Conservation (phyloP, 2,113 vertebrate species). For the Nerophis ophidion region DNA sequence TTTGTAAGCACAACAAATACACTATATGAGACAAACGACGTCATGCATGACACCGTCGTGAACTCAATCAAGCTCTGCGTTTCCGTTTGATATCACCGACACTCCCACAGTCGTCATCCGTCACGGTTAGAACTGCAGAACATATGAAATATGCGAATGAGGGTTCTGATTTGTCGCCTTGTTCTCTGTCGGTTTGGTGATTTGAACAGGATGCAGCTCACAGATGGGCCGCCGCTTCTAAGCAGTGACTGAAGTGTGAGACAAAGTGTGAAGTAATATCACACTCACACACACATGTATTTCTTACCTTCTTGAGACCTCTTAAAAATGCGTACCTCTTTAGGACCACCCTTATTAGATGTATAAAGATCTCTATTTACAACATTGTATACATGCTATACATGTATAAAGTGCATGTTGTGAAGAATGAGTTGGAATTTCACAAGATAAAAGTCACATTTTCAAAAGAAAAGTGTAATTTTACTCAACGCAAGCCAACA, state of each 20-base stretch:
- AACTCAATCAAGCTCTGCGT: too few species aligned
- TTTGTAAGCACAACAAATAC: neutral
- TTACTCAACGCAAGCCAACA: too few species aligned
- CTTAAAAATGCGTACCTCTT: too few species aligned
- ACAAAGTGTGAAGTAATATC: conserved; percentile 52
- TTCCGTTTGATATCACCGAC: neutral
- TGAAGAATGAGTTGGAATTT: too few species aligned
- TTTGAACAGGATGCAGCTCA: conserved; percentile 42
- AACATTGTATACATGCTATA: too few species aligned
- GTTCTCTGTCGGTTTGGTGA: conserved; percentile 13
- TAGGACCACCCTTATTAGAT: too few species aligned
- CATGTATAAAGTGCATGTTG: too few species aligned
- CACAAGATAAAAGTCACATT: too few species aligned
- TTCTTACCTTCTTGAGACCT: too few species aligned
- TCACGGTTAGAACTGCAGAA: conserved; percentile 1
- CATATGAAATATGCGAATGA: conserved; percentile 14
- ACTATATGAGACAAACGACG: neutral
- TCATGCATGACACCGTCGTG: too few species aligned
- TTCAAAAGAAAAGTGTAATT: too few species aligned
- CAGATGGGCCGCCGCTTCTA: conserved; percentile 48
- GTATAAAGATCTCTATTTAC: too few species aligned
- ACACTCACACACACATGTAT: neutral
- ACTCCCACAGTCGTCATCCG: neutral
- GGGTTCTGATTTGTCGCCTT: conserved; percentile 5
- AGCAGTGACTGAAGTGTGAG: conserved; percentile 46